Base-by-base conservation (phyloP, 2,797 vertebrate species). In the Helostoma temminkii region DNA sequence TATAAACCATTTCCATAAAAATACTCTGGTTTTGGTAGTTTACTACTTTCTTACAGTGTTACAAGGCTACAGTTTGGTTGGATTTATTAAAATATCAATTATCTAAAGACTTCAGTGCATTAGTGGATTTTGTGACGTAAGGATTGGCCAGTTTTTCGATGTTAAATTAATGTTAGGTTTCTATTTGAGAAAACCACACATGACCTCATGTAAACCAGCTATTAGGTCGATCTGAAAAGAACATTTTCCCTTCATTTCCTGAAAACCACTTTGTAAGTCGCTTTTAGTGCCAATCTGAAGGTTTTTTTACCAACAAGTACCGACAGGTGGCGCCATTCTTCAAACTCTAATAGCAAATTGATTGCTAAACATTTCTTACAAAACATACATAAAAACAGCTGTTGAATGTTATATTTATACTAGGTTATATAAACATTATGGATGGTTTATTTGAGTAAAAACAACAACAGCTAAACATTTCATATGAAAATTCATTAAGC, bases 141-240 rank as follows among this genome's bases (percentile, higher is more conserved):
- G 55, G 26, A 41, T 52, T 52, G 22, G 25, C 18, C 66, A 48
- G 54, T 30, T 69, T 63, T 34, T 69, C 77, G 10, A 78, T 78
- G 65, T 55, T 56, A 9, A 53, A 72, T 80, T 84, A 80, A 82
- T 81, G 52, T 61, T 74, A 74, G 77, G 85, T 74, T 89, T 85
- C 77, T 34, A 66, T 84, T 84, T 71, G 50, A 59, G 66, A 48
- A 76, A 87, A 78, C 74, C 81, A 52, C 77, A 59, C 16, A 80
- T 80, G 70, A 84, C 34, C 34, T 82, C 70, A 82, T 81, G 21
- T 28, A 65, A 82, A 78, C 68, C 59, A 56, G 43, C 5, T 28
- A 77, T 66, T 49, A 49, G 48, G 61, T 76, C 78, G 66, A 76
- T 60, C 43, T 21, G 18, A 62, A 59, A 55, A 49, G 7, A 50